phyloP scores from a whole-genome alignment of 2,888 invertebrate species.

The Drosophila tanythrix region DNA sequence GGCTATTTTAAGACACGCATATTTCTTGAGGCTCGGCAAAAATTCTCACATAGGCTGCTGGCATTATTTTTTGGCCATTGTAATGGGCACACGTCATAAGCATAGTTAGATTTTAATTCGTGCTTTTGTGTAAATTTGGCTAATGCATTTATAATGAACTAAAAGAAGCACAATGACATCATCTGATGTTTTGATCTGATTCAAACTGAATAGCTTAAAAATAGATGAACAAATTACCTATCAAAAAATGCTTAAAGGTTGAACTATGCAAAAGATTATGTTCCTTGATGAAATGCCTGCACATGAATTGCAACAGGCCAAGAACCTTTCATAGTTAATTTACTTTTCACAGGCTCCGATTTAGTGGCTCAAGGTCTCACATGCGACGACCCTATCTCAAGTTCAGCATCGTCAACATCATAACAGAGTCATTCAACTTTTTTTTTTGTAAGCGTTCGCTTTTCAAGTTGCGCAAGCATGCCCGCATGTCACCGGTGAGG shows the following conservation, averaged over 20 bases:
- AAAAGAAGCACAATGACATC: constrained; percentile 53
- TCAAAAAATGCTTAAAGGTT: constrained; percentile 59
- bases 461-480: constrained; percentile 64
- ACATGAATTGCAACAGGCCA: constrained; percentile 21
- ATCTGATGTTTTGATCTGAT: constrained; percentile 39
- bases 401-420: constrained; percentile 45
- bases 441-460: constrained; percentile 16
- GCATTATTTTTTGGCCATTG: constrained; percentile 37
- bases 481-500: constrained; percentile 37
- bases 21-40: constrained; percentile 6
- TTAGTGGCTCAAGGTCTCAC: constrained; percentile 30
- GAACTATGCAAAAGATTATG: constrained; percentile 29
- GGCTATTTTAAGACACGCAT: constrained; percentile 50
- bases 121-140: constrained; percentile 34
- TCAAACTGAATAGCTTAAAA: constrained; percentile 13
- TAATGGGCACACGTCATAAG: constrained; percentile 49
- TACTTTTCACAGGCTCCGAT: constrained; percentile 41
- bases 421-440: constrained; percentile 70
- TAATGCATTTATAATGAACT: constrained; percentile 75
- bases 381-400: constrained; percentile 55
- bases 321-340: constrained; percentile 58
- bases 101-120: constrained; percentile 58
- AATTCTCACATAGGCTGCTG: constrained; percentile 56
- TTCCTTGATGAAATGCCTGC: constrained; percentile 36
- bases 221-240: constrained; percentile 20